Evolutionary conservation across 1,140 invertebrate genomes (phyloP).

Genomic region (Listronotus oregonensis): DNA sequence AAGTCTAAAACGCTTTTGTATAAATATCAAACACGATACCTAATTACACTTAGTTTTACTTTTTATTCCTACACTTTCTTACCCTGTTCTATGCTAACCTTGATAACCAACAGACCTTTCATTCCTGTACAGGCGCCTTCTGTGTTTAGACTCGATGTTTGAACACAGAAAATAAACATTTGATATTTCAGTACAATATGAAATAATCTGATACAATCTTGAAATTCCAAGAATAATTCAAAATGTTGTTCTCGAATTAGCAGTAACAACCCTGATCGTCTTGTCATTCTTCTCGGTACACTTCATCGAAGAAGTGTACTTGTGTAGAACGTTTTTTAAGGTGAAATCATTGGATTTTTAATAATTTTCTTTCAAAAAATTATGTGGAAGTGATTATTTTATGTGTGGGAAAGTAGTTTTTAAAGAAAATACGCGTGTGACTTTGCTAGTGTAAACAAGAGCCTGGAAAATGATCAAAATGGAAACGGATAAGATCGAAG

Average conservation of each 20-base stretch:
- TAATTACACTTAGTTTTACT: too few relatives aligned
- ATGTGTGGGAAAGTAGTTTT: slow-evolving; percentile 18
- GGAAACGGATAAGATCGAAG: slow-evolving; percentile 71
- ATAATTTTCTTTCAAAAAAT: slow-evolving; percentile 26
- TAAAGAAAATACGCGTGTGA: slow-evolving; percentile 3
- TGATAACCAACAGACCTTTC: too few relatives aligned
- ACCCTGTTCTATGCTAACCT: too few relatives aligned
- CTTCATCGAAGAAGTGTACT: slow-evolving; percentile 9
- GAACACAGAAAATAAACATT: too few relatives aligned
- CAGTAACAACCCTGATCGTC: slow-evolving; percentile 3
- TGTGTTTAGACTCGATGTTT: too few relatives aligned
- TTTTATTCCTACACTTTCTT: too few relatives aligned
- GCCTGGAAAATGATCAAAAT: slow-evolving; percentile 62
- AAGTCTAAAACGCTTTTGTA: too few relatives aligned
- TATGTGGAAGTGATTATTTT: slow-evolving; percentile 39
- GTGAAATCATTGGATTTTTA: slow-evolving; percentile 26
- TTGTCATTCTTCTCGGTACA: slow-evolving; percentile 8
- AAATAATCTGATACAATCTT: too few relatives aligned
- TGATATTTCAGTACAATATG: too few relatives aligned
- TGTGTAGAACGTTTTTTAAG: slow-evolving; percentile 18
- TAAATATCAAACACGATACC: too few relatives aligned
- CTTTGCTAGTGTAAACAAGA: slow-evolving; percentile 12
- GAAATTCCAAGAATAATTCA: too few relatives aligned
- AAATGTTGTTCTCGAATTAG: not conserved
- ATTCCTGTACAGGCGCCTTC: too few relatives aligned